Evolutionary conservation across 2,113 vertebrate species (phyloP), one percentile per base, ranked within the genome.

Genomic region (Himantopus leucocephalus): DNA sequence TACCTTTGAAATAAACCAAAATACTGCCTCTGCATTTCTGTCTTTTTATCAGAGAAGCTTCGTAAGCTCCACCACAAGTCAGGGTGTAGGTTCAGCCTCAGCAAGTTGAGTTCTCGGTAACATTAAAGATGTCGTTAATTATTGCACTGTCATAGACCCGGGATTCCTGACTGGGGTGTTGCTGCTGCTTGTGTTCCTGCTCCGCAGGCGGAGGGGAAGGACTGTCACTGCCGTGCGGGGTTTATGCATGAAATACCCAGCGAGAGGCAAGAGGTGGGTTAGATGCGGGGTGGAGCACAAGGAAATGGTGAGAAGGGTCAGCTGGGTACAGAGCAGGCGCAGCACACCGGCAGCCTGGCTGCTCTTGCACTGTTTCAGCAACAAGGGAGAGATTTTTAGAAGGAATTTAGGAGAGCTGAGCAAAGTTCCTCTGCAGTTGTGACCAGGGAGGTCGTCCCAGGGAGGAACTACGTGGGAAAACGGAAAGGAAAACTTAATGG

Each of bases 111-210:
- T 32, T 92, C 37, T 34, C 1, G 0, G 6, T 60, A 43, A 41
- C 30, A 4, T 48, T 53, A 30, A 71, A 62, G 68, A 32, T 15
- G n/a, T 41, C 4, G 0, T 85, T 75, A 32, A 12, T 79, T 81
- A 53, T 14, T 93, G 70, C 70, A 73, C 58, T 78, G 66, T 96
- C 71, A 81, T 48, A 53, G 73, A 43, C 9, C 27, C 2, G 3
- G 48, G 84, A 94, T 93, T 94, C 74, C 84, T 94, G 87, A 34
- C 37, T 12, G 6, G 91, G 89, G 91, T 81, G 91, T 88, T 96
- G 39, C 79, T 89, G 83, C 63, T 67, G 58, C 1, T 0, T 39
- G 23, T 35, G 47, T 50, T 62, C 24, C 64, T 35, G 72, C 64
- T 93, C 14, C 0, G 1, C 45, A 66, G 59, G 60, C 0, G 0